A percentile compares a stretch with the other conserved stretches of the same genome.
phyloP scores from a whole-genome alignment of 2,888 invertebrate species.

The Drosophila ezoana region DNA sequence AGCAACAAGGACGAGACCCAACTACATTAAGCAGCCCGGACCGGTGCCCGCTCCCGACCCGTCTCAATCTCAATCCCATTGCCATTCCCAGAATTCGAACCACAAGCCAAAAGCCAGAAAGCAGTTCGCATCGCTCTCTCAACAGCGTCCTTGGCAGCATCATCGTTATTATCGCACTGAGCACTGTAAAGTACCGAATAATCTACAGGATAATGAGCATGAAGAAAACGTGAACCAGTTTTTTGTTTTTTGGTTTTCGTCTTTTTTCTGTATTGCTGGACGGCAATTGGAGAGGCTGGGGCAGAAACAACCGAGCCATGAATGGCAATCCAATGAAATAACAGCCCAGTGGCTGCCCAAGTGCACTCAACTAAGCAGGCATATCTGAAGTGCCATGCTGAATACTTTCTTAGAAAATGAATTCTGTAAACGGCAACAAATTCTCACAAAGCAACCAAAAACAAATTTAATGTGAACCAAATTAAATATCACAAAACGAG shows the following conservation, averaged over 20 bases:
- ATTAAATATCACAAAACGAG: too few species aligned
- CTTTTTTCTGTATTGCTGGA: slow-evolving; percentile 37
- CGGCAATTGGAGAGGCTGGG: slow-evolving; percentile 3
- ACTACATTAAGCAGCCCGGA: slow-evolving; percentile 57
- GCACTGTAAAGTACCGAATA: slow-evolving; percentile 77
- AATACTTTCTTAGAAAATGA: slow-evolving; percentile 51
- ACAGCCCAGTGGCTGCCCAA: slow-evolving; percentile 42
- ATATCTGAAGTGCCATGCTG: slow-evolving; percentile 56
- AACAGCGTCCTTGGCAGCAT: slow-evolving; percentile 65
- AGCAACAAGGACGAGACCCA: slow-evolving; percentile 58
- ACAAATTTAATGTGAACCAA: slow-evolving; percentile 5
- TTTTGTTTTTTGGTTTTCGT: slow-evolving; percentile 40
- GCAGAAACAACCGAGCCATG: slow-evolving; percentile 35
- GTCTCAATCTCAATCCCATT: slow-evolving; percentile 9
- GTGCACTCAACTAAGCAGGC: slow-evolving; percentile 56
- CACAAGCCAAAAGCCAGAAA: slow-evolving; percentile 33
- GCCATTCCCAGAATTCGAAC: slow-evolving; percentile 22
- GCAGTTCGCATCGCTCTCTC: slow-evolving; percentile 21
- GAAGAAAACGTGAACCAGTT: slow-evolving; percentile 72
- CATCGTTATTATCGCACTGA: slow-evolving; percentile 79
- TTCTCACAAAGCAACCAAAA: slow-evolving; percentile 14
- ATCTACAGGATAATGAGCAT: slow-evolving; percentile 80
- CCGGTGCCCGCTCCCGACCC: slow-evolving; percentile 5
- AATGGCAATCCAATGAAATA: slow-evolving; percentile 54
- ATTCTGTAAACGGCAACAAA: slow-evolving; percentile 44